A percentile compares a stretch with the other conserved stretches of the same genome.
phyloP scores from a whole-genome alignment of 2,113 vertebrate species.

The Amblyopsis rosae region DNA sequence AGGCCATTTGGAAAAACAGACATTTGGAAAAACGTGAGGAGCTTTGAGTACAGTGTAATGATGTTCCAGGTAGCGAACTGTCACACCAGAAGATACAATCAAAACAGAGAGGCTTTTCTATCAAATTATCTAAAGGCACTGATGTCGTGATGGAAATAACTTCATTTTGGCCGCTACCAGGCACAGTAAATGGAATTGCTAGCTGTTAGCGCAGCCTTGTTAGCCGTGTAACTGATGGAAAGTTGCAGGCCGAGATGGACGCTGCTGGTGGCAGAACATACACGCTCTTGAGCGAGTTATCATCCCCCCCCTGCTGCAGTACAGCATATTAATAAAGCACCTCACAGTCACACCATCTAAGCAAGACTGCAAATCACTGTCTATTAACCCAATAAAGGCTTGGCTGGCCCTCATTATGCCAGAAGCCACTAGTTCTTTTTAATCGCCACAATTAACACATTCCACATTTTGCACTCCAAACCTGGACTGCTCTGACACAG shows the following conservation, averaged over 20 bases:
- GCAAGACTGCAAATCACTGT: constrained; percentile 50
- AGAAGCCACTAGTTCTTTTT: constrained; percentile 69
- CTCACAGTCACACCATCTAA: constrained; percentile 46
- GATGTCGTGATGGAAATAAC: constrained; percentile 71
- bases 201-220: constrained; percentile 73
- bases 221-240: constrained; percentile 53
- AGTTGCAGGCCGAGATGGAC: constrained; percentile 66
- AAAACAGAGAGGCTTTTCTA: constrained; percentile 56
- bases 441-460: constrained; percentile 82
- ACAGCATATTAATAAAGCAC: constrained; percentile 66
- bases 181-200: constrained; percentile 69
- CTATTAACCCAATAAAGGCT: constrained; percentile 38
- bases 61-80: constrained; percentile 69
- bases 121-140: constrained; percentile 70
- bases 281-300: constrained; percentile 51
- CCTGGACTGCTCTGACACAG: constrained; percentile 71
- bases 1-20: constrained; percentile 57
- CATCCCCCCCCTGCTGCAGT: constrained; percentile 23
- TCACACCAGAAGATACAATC: constrained; percentile 67
- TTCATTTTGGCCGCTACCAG: constrained; percentile 69
- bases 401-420: constrained; percentile 61
- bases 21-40: constrained; percentile 48
- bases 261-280: constrained; percentile 32
- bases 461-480: constrained; percentile 72
- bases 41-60: constrained; percentile 68